phyloP scores from a whole-genome alignment of 2,797 vertebrate genomes.

The Rhinichthys osculus region DNA sequence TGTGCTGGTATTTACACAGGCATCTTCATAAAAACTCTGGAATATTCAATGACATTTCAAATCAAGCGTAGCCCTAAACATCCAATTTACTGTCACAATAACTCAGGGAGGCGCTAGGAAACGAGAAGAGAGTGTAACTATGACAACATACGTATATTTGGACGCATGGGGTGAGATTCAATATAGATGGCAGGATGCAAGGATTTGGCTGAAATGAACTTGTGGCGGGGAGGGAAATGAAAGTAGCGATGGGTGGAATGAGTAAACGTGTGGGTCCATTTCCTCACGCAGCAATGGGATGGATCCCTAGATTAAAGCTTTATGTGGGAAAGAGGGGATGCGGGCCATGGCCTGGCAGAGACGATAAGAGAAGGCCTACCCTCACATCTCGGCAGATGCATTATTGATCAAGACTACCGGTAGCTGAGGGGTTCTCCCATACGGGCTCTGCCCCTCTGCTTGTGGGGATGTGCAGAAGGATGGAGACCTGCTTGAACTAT shows the following conservation, averaged over 20 bases:
- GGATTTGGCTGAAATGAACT: slow-evolving; percentile 59
- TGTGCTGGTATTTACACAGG: slow-evolving; percentile 45
- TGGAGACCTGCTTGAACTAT: slow-evolving; percentile 28
- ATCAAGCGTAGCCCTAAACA: slow-evolving; percentile 56
- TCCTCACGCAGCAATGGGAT: slow-evolving; percentile 57
- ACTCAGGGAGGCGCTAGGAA: slow-evolving; percentile 39
- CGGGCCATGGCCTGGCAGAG: slow-evolving; percentile 72
- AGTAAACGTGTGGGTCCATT: slow-evolving; percentile 49
- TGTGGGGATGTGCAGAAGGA: slow-evolving; percentile 50
- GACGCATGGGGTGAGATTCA: slow-evolving; percentile 51
- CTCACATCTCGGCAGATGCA: slow-evolving; percentile 78
- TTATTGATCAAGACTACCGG: slow-evolving; percentile 80
- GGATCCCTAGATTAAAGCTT: slow-evolving; percentile 79
- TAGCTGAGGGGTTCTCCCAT: slow-evolving; percentile 70
- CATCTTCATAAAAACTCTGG: slow-evolving; percentile 48
- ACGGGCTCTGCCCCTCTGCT: slow-evolving; percentile 65
- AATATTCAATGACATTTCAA: slow-evolving; percentile 57
- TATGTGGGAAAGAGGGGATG: slow-evolving; percentile 62
- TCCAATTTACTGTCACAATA: slow-evolving; percentile 61
- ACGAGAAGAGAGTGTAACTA: slow-evolving; percentile 61
- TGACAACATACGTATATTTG: slow-evolving; percentile 60
- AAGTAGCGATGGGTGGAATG: slow-evolving; percentile 40
- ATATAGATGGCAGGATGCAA: slow-evolving; percentile 56
- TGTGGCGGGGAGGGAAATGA: slow-evolving; percentile 41
- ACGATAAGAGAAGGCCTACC: slow-evolving; percentile 81